Conservation (phyloP, 2,113 vertebrate species). For the Arenaria interpres region DNA sequence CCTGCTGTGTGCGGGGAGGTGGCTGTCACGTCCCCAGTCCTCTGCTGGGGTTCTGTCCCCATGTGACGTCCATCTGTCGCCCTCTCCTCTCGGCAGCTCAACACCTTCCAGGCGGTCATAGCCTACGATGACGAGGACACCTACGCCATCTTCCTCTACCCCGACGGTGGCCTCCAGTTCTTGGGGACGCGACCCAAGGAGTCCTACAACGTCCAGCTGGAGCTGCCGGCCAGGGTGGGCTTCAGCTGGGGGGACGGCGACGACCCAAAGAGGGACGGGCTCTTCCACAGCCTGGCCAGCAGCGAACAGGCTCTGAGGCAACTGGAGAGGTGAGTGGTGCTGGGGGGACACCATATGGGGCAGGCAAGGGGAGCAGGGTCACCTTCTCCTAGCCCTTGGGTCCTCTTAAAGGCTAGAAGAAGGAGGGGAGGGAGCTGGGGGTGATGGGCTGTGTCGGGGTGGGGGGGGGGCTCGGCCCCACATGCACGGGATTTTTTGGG, state of each 20-base stretch:
- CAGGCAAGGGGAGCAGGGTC: background rate
- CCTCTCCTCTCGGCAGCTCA: slow-evolving; percentile 74
- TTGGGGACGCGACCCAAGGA: slow-evolving; percentile 90
- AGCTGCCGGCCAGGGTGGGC: slow-evolving; percentile 90
- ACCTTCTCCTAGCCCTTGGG: background rate
- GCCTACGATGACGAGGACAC: slow-evolving; percentile 84
- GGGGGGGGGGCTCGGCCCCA: accelerated
- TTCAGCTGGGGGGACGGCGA: slow-evolving; percentile 88
- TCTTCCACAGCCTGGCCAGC: slow-evolving; percentile 84
- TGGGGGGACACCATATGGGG: accelerated
- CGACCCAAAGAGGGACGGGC: slow-evolving; percentile 80
- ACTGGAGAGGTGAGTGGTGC: slow-evolving; percentile 85
- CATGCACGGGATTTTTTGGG: accelerated
- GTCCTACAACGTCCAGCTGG: slow-evolving; percentile 89
- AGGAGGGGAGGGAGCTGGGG: background rate
- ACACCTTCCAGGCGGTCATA: slow-evolving; percentile 93
- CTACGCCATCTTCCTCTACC: slow-evolving; percentile 92
- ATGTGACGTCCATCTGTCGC: accelerated
- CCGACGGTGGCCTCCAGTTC: slow-evolving; percentile 87
- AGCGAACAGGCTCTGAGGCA: slow-evolving; percentile 84
- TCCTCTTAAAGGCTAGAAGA: background rate
- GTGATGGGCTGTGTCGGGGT: accelerated
- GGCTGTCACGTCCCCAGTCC: background rate
- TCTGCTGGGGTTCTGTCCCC: background rate
- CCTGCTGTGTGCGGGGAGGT: background rate